These are phyloP conservation scores for Ectropis grisescens DNA, from an alignment of 1,140 invertebrate genomes.

Conservation along the genomic window DNA sequence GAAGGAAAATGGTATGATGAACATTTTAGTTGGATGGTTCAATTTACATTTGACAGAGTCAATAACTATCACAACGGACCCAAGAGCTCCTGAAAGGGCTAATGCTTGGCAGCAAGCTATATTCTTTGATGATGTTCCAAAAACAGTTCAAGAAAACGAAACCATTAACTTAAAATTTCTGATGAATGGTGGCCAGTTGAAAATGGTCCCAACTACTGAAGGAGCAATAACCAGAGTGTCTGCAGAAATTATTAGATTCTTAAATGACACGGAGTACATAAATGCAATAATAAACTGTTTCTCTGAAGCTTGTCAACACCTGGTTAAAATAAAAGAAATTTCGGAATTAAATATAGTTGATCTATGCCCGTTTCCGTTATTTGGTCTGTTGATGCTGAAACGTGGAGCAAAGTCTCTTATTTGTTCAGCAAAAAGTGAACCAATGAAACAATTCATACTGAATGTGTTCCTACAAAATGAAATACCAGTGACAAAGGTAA, in stretches of 20 bases:
- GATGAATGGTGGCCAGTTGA: slow-evolving; percentile 45
- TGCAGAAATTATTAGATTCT: slow-evolving; percentile 64
- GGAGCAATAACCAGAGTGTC: slow-evolving; percentile 41
- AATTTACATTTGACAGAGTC: slow-evolving; percentile 78
- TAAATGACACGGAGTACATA: slow-evolving; percentile 70
- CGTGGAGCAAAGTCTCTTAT: slow-evolving; percentile 42
- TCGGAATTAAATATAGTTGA: slow-evolving; percentile 42
- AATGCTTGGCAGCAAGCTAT: slow-evolving; percentile 85
- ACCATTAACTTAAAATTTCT: slow-evolving; percentile 53
- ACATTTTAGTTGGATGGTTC: slow-evolving; percentile 81
- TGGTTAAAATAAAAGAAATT: slow-evolving; percentile 37
- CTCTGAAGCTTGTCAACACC: slow-evolving; percentile 34
- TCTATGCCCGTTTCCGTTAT: slow-evolving; percentile 59
- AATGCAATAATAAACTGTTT: slow-evolving; percentile 40
- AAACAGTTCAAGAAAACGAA: slow-evolving; percentile 37
- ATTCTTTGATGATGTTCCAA: slow-evolving; percentile 69
- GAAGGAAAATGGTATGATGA: slow-evolving; percentile 66
- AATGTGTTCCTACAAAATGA: slow-evolving; percentile 47
- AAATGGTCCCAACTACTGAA: slow-evolving; percentile 24
- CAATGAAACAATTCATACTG: slow-evolving; percentile 43
- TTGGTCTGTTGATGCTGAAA: slow-evolving; percentile 64
- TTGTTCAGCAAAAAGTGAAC: slow-evolving; percentile 37
- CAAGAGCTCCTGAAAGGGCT: slow-evolving; percentile 55
- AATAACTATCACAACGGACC: slow-evolving; percentile 71
- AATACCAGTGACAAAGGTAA: slow-evolving; percentile 35